Evolutionary conservation across 2,888 invertebrate species (phyloP).

Genomic region (Eucriotettix oculatus): DNA sequence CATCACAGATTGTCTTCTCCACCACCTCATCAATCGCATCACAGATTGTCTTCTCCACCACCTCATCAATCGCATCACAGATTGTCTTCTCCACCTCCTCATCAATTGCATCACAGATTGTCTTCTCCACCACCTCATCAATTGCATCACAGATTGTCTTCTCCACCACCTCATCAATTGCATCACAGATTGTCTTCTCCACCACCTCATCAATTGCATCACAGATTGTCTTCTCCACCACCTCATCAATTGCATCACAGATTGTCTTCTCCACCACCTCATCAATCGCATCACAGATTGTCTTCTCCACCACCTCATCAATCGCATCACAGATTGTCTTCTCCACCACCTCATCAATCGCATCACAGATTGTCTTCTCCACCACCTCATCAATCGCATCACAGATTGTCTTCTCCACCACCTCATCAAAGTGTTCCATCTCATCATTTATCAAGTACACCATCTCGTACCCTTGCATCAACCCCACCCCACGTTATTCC

Average conservation of each 20-base stretch:
- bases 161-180: conserved; percentile 3
- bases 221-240: not conserved
- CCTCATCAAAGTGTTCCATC: conserved; percentile 4
- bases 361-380: no score
- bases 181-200: not conserved
- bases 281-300: not conserved
- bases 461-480: conserved; percentile 17
- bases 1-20: not conserved
- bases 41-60: no score
- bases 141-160: conserved; percentile 10
- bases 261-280: conserved; percentile 14
- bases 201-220: not conserved
- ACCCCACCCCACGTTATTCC: conserved; percentile 8
- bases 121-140: no score
- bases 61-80: conserved; percentile 10
- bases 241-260: conserved; percentile 14
- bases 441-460: conserved; percentile 1
- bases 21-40: conserved; percentile 15
- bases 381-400: conserved; percentile 5
- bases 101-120: no score
- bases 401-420: conserved; percentile 6
- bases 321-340: not conserved
- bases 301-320: not conserved
- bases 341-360: conserved; percentile 15
- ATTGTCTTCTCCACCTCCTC: conserved; percentile 2